Percentiles rank a stretch among this genome's conserved stretches.
These are phyloP conservation scores for Hymenochirus boettgeri DNA, from an alignment of 2,113 vertebrate species.

Conservation along the genomic window DNA sequence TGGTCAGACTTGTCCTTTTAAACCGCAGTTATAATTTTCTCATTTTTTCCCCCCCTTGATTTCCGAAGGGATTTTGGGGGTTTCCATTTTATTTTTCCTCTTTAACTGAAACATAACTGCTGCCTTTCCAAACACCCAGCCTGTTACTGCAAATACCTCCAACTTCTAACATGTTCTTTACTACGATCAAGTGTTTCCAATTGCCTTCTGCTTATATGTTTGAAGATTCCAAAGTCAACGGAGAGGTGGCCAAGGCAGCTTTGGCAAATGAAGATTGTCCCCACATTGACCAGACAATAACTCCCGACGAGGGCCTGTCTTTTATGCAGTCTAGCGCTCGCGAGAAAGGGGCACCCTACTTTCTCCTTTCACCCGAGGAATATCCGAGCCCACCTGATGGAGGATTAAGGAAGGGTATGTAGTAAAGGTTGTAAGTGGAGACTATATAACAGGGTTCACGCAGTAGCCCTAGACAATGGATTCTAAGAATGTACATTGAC, in stretches of 20 bases:
- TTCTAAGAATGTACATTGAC: not conserved
- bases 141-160: not conserved
- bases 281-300: constrained; percentile 98
- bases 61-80: too few relatives aligned
- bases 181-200: constrained; percentile 70
- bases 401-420: constrained; percentile 99
- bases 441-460: too few relatives aligned
- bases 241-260: constrained; percentile 94
- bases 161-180: constrained; percentile 33
- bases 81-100: too few relatives aligned
- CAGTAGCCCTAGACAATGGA: not conserved
- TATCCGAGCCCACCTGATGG: constrained; percentile 90
- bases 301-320: constrained; percentile 93
- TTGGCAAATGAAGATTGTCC: constrained; percentile 97
- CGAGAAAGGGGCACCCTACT: constrained; percentile 92
- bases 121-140: constrained; percentile 43
- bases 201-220: constrained; percentile 82
- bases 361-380: constrained; percentile 96
- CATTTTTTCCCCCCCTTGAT: too few relatives aligned
- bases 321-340: constrained; percentile 88
- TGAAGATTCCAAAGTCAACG: constrained; percentile 97
- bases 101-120: constrained; percentile 52
- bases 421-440: constrained; percentile 61
- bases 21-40: too few relatives aligned
- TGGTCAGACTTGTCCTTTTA: too few relatives aligned